phyloP scores from a whole-genome alignment of 2,888 invertebrate species.

The Agrochola macilenta region DNA sequence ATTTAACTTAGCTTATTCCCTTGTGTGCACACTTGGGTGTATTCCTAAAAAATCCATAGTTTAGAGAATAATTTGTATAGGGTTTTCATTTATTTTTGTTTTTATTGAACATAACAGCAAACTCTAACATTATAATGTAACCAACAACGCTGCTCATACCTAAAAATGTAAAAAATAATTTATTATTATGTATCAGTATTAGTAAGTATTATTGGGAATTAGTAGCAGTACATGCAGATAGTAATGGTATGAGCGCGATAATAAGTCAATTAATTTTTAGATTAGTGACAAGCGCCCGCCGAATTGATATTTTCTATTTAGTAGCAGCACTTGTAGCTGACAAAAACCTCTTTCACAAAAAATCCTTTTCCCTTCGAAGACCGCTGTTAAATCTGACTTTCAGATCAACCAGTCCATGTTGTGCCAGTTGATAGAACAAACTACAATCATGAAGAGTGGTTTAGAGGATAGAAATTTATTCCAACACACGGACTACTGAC shows the following conservation, averaged over 20 bases:
- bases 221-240: no score
- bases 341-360: neutral
- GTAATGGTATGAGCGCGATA: no score
- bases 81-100: neutral
- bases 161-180: no score
- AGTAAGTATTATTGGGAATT: no score
- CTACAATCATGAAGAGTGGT: slow-evolving; percentile 32
- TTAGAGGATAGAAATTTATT: neutral
- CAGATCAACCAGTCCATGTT: slow-evolving; percentile 16
- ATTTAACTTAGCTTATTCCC: neutral
- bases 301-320: slow-evolving; percentile 1
- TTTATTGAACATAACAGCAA: neutral
- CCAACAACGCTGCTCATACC: neutral
- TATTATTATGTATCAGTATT: no score
- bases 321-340: neutral
- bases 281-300: neutral
- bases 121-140: neutral
- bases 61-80: neutral
- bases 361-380: neutral
- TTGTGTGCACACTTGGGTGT: no score
- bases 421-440: neutral
- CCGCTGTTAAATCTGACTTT: slow-evolving; percentile 34
- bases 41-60: neutral
- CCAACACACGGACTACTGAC: neutral
- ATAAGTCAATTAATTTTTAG: neutral